Evolutionary conservation across 2,797 vertebrate genomes (phyloP).

Genomic region (Galaxias olidus): DNA sequence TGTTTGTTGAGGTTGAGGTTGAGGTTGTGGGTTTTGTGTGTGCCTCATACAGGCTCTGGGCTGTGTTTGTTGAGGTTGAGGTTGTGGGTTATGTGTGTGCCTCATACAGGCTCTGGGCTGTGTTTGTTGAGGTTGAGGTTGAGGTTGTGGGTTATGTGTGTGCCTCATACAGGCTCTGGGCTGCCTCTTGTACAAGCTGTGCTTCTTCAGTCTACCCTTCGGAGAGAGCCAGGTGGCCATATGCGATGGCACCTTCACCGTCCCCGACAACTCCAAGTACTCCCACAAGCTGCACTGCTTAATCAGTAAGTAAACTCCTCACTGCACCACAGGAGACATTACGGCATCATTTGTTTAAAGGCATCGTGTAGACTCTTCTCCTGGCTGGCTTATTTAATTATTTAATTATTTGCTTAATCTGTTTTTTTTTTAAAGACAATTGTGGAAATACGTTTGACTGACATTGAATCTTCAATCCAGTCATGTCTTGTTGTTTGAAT

Average conservation of each 20-base stretch:
- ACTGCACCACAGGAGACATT: too few relatives aligned
- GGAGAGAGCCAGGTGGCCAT: constrained; percentile 99
- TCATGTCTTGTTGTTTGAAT: neutral
- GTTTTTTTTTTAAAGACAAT: too few relatives aligned
- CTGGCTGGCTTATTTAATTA: too few relatives aligned
- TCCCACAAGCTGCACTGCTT: constrained; percentile 89
- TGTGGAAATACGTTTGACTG: neutral
- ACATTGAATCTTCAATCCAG: neutral
- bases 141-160: neutral
- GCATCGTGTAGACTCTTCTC: too few relatives aligned
- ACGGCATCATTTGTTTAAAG: too few relatives aligned
- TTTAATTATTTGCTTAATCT: too few relatives aligned
- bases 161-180: constrained; percentile 85
- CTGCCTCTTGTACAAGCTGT: constrained; percentile 99
- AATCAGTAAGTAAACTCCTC: constrained; percentile 92
- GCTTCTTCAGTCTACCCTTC: constrained; percentile 97
- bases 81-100: neutral
- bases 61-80: too few relatives aligned
- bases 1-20: too few relatives aligned
- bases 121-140: too few relatives aligned
- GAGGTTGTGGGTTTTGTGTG: neutral
- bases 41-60: too few relatives aligned
- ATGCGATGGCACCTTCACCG: constrained; percentile 93
- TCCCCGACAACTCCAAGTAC: constrained; percentile 94
- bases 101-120: too few relatives aligned